Base-by-base conservation (phyloP, 2,113 vertebrate genomes). In the Festucalex cinctus region DNA sequence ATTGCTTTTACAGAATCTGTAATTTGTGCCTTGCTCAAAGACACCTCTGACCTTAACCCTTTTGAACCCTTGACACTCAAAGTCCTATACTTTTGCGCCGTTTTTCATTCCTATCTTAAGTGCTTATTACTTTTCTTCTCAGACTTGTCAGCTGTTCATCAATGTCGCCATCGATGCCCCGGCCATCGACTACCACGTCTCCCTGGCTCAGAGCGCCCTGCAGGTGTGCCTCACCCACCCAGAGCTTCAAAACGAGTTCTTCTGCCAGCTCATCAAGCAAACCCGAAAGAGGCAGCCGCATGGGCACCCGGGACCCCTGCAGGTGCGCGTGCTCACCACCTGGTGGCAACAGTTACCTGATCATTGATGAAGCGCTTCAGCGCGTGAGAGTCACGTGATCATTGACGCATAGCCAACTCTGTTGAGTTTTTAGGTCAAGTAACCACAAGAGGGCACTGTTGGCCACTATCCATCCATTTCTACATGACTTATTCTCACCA, bases 141-240 rank as follows among this genome's bases (percentile, higher is more conserved):
- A 99, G 97, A 98, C 95, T 7, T 98, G 96, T 88, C 97, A 98
- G 90, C 93, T 99, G 65, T 99, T 99, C 84, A 97, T 98, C 86
- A 98, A 98, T 32, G 96, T 96, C 67, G 94, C 93, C 20, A 95
- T 99, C 56, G 97, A 98, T 63, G 94, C 95, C 61, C 96, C 97
- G 9, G 97, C 95, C 19, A 98, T 99, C 74, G 97, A 99, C 86
- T 99, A 99, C 88, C 97, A 99, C 14, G 93, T 99, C 24, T 98
- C 96, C 51, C 90, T 99, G 90, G 97, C 95, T 68, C 97, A 99
- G 88, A 98, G 96, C 65, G 97, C 95, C 58, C 76, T 98, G 74
- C 97, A 98, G 84, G 91, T 99, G 82, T 98, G 97, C 68, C 92
- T 98, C 76, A 92, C 93, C 7, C 97, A 99, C 75, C 93, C 95